phyloP scores from a whole-genome alignment of 2,113 vertebrate genomes.

The Hyaena hyaena region DNA sequence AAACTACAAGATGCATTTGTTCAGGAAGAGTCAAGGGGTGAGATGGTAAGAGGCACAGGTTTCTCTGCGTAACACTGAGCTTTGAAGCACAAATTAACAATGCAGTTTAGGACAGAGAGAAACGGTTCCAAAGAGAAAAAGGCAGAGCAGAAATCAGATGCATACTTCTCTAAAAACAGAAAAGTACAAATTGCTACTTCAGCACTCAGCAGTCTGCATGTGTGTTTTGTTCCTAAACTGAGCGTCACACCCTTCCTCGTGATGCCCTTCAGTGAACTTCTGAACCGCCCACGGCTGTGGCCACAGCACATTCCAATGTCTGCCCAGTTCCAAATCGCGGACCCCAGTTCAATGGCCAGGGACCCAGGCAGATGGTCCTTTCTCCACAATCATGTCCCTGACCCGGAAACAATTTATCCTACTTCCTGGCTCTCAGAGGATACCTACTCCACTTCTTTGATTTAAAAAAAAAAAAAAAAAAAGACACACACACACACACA shows the following conservation, averaged over 20 bases:
- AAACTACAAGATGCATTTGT: background rate
- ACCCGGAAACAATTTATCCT: background rate
- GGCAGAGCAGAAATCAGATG: fast-evolving
- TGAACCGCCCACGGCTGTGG: fast-evolving
- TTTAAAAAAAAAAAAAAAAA: background rate
- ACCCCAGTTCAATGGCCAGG: background rate
- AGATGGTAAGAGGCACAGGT: background rate
- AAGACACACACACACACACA: background rate
- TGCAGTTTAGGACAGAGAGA: background rate
- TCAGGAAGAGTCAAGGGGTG: background rate
- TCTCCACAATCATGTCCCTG: background rate
- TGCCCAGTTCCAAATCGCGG: background rate
- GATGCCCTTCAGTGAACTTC: background rate
- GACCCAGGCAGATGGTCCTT: too few relatives aligned
- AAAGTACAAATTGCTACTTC: background rate
- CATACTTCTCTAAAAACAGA: background rate
- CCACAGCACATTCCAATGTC: fast-evolving
- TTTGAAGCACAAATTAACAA: background rate
- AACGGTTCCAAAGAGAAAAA: background rate
- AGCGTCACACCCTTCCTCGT: background rate
- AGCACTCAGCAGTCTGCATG: background rate
- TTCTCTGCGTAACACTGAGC: background rate
- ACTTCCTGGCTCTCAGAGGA: background rate
- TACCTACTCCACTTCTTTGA: background rate
- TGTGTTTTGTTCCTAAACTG: background rate